Base-by-base conservation (phyloP, 2,888 invertebrate genomes). In the Coenonympha glycerion region DNA sequence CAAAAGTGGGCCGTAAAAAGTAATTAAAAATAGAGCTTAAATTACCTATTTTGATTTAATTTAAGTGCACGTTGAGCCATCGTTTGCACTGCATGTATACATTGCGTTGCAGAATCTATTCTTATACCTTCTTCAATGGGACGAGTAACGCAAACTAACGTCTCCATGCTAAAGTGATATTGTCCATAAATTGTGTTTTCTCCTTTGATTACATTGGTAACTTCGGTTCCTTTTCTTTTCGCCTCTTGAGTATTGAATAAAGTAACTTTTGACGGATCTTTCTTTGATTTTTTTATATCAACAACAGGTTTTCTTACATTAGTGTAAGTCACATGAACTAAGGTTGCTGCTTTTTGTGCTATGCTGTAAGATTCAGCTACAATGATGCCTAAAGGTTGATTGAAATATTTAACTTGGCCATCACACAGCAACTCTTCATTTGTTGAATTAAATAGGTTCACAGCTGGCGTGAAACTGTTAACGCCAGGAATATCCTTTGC, bases 161-260 rank as follows among this genome's bases (percentile, higher is more conserved):
- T 90, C 71, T 94, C 94, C 91, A 93, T 92, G 8, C 89, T 87
- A 60, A 89, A 92, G 69, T 93, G 93, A 64, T 92, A 92, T 64
- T 94, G 94, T 9, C 83, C 69, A 19, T 88, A 89, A 52, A 88
- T 71, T 33, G 85, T 73, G 44, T 88, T 81, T 1, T 66, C 76
- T 0, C 92, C 92, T 56, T 63, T 70, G 11, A 88, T 80, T 6
- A 68, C 57, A 52, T 88, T 81, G 8, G 65, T 71, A 1, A 82
- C 61, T 52, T 89, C 73, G 5, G 57, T 66, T 1, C 82, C 82
- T 52, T 30, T 70, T 36, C 71, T 73, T 2, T 65, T 71, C 19
- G 73, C 71, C 55, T 60, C 39, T 9, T 57, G 24, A 18, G 61
- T 26, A 13, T 22, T 18, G 18, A 53, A 63, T 16, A 66, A 18